Percentiles rank a stretch among this genome's conserved stretches.
These are phyloP conservation scores for Trematomus bernacchii DNA, from an alignment of 2,797 vertebrate genomes.

Conservation along the genomic window DNA sequence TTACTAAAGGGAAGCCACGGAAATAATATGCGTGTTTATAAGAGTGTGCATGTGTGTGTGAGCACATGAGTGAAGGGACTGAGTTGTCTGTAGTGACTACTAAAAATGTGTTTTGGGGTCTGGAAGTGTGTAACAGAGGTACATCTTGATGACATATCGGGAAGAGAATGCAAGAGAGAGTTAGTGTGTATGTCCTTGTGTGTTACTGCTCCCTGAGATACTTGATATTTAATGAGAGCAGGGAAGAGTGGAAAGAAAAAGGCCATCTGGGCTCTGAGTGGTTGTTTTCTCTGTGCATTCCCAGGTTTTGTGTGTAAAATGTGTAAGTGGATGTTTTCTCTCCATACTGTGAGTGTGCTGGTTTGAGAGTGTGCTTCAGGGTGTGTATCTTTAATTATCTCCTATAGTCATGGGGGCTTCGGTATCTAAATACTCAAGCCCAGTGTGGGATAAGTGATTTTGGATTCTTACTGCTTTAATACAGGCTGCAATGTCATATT, in stretches of 20 bases:
- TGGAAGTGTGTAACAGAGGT: slow-evolving; percentile 33
- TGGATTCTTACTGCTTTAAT: slow-evolving; percentile 17
- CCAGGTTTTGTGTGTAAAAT: slow-evolving; percentile 34
- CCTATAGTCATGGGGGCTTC: slow-evolving; percentile 32
- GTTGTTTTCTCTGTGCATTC: slow-evolving; percentile 54
- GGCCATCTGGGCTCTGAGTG: slow-evolving; percentile 60
- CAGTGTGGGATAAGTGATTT: slow-evolving; percentile 30
- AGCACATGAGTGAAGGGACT: slow-evolving; percentile 23
- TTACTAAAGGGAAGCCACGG: slow-evolving; percentile 19
- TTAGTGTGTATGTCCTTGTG: slow-evolving; percentile 43
- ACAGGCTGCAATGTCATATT: slow-evolving; percentile 19
- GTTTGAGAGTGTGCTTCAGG: background rate
- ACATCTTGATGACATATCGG: slow-evolving; percentile 52
- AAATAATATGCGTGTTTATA: background rate
- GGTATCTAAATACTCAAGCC: slow-evolving; percentile 41
- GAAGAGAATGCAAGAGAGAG: slow-evolving; percentile 1
- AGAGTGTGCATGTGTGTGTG: background rate
- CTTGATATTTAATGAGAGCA: slow-evolving; percentile 74
- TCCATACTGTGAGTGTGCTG: background rate
- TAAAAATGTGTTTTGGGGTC: slow-evolving; percentile 17
- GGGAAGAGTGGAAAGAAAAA: slow-evolving; percentile 55
- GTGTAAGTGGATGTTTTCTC: slow-evolving; percentile 22
- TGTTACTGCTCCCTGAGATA: slow-evolving; percentile 57
- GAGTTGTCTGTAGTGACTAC: slow-evolving; percentile 20
- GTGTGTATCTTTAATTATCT: slow-evolving; percentile 38